A percentile compares a stretch with the other conserved stretches of the same genome.
Evolutionary conservation across 2,888 invertebrate genomes (phyloP).

Genomic region (Agrypnus murinus): DNA sequence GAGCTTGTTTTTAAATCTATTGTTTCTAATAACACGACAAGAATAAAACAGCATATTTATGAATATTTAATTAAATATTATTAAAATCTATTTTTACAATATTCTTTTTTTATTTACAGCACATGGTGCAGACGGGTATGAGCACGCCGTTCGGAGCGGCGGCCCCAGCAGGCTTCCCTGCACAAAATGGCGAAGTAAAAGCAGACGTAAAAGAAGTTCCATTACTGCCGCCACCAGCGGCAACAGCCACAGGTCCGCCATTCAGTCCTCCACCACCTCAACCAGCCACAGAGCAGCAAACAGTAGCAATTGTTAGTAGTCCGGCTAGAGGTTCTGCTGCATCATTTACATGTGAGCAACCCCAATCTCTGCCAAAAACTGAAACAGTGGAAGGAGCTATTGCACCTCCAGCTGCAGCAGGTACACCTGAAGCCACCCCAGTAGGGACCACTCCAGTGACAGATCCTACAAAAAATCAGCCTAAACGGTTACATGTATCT

Average conservation of each 20-base stretch:
- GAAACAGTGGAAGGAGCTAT: conserved; percentile 70
- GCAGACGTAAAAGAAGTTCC: conserved; percentile 67
- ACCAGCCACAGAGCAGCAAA: conserved; percentile 68
- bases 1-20: no score
- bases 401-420: conserved; percentile 69
- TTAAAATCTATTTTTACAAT: no score
- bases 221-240: conserved; percentile 72
- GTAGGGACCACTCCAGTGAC: conserved; percentile 71
- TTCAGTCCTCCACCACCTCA: conserved; percentile 70
- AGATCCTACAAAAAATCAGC: conserved; percentile 82
- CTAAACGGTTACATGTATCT: conserved; percentile 98
- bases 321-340: conserved; percentile 63
- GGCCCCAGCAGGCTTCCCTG: conserved; percentile 75
- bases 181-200: conserved; percentile 72
- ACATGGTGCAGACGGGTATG: conserved; percentile 96
- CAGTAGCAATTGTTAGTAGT: conserved; percentile 69
- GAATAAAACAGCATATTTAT: no score
- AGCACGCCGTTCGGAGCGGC: conserved; percentile 82
- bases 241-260: conserved; percentile 67
- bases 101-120: conserved; percentile 77
- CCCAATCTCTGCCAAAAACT: conserved; percentile 77
- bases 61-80: no score
- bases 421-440: conserved; percentile 72
- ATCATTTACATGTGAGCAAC: conserved; percentile 66
- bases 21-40: no score